Evolutionary conservation across 2,888 invertebrate genomes (phyloP), one percentile per base, ranked within the genome.

Genomic region (Prosopocoilus inquinatus): DNA sequence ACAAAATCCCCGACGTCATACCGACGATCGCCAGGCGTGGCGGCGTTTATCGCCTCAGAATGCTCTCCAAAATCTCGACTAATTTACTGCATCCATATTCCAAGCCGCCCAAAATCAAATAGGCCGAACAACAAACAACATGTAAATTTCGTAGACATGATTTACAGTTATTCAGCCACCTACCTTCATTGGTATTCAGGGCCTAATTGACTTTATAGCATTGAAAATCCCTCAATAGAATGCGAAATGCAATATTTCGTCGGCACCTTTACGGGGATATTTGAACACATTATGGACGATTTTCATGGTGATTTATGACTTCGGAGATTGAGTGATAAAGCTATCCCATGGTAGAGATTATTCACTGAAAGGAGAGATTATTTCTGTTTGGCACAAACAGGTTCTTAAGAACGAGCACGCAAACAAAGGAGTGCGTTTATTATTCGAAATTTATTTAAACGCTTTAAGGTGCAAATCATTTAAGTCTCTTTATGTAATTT

Each of bases 131-230:
- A 41, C 41, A 41, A 46, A 55, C 46, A 55, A 50, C 35, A 55
- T 45, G 50, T 55, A 56, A 54, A 62, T 62, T 55, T 49, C 41
- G 44, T 52, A 45, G 54, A 60, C 48, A 58, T 60, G 60, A 66
- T 69, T 69, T 71, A 70, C 67, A 62, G 67, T 67, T 70, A 67
- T 63, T 64, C 65, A 63, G 63, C 66, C 65, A 65, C 64, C 67
- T 45, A 65, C 65, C 67, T 67, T 70, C 68, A 69, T 70, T 70
- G 69, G 70, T 68, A 71, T 70, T 71, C 69, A 66, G 61, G 63
- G 63, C 63, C 64, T 68, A 66, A 69, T 69, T 69, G 67, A 60
- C 64, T 67, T 64, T 60, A 63, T 63, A 68, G 63, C 63, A 62
- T 62, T 60, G 58, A 63, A 61, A 62, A 64, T 62, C 64, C 57